phyloP scores from a whole-genome alignment of 2,888 invertebrate species.

The Eupithecia pulchellata region DNA sequence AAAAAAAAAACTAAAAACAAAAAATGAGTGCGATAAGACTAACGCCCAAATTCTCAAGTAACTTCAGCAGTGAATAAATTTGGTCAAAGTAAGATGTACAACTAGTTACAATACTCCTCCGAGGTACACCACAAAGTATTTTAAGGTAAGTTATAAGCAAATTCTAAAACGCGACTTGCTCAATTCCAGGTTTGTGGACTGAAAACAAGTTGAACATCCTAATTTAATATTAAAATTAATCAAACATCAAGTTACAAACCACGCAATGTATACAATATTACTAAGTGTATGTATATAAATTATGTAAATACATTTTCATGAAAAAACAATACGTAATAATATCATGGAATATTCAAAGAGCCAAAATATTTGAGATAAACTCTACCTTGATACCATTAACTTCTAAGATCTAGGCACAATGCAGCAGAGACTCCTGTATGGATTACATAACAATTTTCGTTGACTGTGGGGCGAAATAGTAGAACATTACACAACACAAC shows the following conservation, averaged over 20 bases:
- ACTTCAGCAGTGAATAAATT: conserved; percentile 73
- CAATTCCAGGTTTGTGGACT: conserved; percentile 72
- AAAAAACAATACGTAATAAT: conserved; percentile 78
- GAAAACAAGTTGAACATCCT: conserved; percentile 81
- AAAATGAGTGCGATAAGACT: conserved; percentile 63
- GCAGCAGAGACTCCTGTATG: conserved; percentile 86
- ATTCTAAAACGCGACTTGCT: conserved; percentile 58
- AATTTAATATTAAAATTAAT: conserved; percentile 81
- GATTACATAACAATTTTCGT: conserved; percentile 84
- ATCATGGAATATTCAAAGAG: conserved; percentile 86
- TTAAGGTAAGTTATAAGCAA: conserved; percentile 29
- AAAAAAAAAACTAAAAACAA: conserved; percentile 44
- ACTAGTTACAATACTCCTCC: conserved; percentile 67
- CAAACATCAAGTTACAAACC: conserved; percentile 84
- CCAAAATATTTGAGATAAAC: conserved; percentile 85
- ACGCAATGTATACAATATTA: conserved; percentile 85
- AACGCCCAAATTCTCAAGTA: conserved; percentile 71
- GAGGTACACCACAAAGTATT: conserved; percentile 26
- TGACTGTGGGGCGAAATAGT: conserved; percentile 81
- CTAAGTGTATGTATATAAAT: conserved; percentile 83
- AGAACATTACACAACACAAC: conserved; percentile 64
- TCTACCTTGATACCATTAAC: conserved; percentile 85
- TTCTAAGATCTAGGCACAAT: conserved; percentile 86
- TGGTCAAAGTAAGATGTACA: conserved; percentile 83
- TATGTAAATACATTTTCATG: conserved; percentile 84